Base-by-base conservation (phyloP, 1,140 invertebrate species). In the Diabrotica undecimpunctata region DNA sequence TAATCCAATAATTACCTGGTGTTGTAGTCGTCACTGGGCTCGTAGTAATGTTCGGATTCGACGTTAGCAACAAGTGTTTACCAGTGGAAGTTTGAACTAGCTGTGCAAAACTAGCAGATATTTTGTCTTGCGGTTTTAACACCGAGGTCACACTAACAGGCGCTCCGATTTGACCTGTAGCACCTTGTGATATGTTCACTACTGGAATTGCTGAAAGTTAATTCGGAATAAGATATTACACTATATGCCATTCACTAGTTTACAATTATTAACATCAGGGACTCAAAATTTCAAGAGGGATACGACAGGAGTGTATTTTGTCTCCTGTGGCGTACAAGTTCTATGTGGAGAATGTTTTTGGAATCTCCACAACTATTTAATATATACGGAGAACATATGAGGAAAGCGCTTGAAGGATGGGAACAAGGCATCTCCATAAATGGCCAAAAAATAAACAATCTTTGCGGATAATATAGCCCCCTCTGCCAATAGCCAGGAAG, bases 31-130 rank as follows among this genome's bases (percentile, higher is more conserved):
- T 72, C 14, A 74, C 69, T 66, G 77, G 73, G 59, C 67, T 73
- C 54, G 60, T 71, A n/a, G 71, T 72, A 61, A 70, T 69, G 59
- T 73, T 77, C 12, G 73, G 71, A 66, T 77, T 75, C 0, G 75
- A 69, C n/a, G 75, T 86, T 7, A 88, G 75, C 38, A 90, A 81
- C 54, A 89, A 81, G 77, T 86, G 85, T 74, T 87, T 86, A 38
- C 89, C 89, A 13, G 85, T 83, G 39, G 88, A 83, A 7, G 88
- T 89, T 75, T 90, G 88, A 12, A 90, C 86, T 39, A 90, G 77
- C 69, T 90, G 88, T 63, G 84, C 84, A 69, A 85, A 77, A 69
- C 71, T 73, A 41, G 72, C 72, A 9, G 70, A 70, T 55, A 76
- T 69, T 62, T 78, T 76, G 66, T 77, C 76, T 8, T 72, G 46